Conservation (phyloP, 1,140 invertebrate species). For the Aporrectodea caliginosa region DNA sequence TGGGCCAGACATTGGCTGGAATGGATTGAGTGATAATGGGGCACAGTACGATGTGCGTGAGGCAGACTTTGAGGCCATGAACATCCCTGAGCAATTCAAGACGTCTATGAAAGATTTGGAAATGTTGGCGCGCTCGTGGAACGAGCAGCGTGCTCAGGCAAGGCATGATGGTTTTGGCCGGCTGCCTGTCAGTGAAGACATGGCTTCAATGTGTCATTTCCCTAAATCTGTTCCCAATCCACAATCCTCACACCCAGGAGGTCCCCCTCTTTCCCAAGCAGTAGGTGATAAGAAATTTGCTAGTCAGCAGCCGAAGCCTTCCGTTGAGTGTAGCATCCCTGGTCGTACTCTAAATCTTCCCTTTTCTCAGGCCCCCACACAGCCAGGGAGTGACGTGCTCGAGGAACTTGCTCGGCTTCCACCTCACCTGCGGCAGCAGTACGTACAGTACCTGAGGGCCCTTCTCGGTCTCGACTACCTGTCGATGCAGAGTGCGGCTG, state of each 20-base stretch:
- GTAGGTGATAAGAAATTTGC: not conserved
- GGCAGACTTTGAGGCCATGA: not conserved
- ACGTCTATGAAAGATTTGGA: not conserved
- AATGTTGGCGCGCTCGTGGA: not conserved
- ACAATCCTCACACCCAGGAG: not conserved
- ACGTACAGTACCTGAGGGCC: not conserved
- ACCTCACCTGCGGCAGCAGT: slow-evolving; percentile 3
- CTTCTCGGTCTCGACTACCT: not conserved
- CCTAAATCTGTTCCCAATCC: not conserved
- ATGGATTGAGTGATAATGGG: not conserved
- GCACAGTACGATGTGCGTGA: not conserved
- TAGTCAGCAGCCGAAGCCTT: not conserved
- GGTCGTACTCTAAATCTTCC: not conserved
- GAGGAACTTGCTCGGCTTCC: slow-evolving; percentile 6
- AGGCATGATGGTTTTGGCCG: not conserved
- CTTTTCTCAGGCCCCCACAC: not conserved
- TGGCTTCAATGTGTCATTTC: no score
- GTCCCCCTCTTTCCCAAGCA: not conserved
- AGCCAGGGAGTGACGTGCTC: no score
- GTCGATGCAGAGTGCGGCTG: not conserved
- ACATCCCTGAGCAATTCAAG: not conserved
- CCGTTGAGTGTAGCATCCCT: not conserved
- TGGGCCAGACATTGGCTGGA: not conserved
- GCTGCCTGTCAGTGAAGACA: not conserved
- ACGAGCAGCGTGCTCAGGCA: not conserved